A percentile compares a stretch with the other conserved stretches of the same genome.
Evolutionary conservation across 1,140 invertebrate species (phyloP).

Genomic region (Anoplolepis gracilipes): DNA sequence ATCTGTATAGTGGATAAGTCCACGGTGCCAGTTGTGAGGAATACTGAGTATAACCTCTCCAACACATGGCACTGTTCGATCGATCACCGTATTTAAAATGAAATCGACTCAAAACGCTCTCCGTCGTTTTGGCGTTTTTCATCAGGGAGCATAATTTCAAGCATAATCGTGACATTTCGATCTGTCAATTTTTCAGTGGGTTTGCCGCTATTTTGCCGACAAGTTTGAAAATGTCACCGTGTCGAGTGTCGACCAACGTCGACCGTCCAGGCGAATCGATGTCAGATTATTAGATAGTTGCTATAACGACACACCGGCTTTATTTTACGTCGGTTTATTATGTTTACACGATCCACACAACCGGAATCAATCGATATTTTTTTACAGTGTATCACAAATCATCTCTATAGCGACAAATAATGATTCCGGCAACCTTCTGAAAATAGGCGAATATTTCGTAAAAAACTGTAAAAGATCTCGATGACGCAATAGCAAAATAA

Average conservation of each 20-base stretch:
- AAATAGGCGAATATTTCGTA: neutral
- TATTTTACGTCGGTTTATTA: neutral
- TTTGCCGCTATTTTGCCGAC: neutral
- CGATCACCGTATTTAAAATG: neutral
- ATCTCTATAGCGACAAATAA: too few relatives aligned
- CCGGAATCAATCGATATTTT: neutral
- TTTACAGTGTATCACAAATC: neutral
- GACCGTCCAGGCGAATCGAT: neutral
- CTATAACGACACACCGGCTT: neutral
- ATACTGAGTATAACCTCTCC: constrained; percentile 71
- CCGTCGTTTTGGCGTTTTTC: constrained; percentile 22
- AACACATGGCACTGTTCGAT: constrained; percentile 2
- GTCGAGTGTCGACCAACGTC: neutral
- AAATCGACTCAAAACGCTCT: constrained; percentile 32
- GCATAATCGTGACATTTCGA: constrained; percentile 74
- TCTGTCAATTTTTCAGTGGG: neutral
- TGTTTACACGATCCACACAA: neutral
- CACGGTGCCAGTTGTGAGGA: constrained; percentile 4
- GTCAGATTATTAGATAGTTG: neutral
- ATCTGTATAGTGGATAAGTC: constrained; percentile 49
- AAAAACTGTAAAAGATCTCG: neutral
- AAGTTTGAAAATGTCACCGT: neutral
- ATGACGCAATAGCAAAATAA: neutral
- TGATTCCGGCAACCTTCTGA: neutral
- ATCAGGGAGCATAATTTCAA: constrained; percentile 45